Evolutionary conservation across 2,797 vertebrate genomes (phyloP), one percentile per base, ranked within the genome.

Genomic region (Pseudochaenichthys georgianus): DNA sequence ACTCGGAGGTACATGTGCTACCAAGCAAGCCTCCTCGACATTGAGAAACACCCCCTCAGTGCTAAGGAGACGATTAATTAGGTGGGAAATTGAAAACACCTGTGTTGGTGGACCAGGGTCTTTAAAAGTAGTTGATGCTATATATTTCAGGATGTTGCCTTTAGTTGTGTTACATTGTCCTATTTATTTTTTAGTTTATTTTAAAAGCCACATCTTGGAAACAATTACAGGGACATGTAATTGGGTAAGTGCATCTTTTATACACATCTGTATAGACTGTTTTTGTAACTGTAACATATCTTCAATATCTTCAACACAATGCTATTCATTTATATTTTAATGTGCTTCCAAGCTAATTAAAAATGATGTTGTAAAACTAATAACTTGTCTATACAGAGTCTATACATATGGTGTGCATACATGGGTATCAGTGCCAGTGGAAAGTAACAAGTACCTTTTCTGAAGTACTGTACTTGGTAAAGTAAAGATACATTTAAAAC

Each of bases 11-110:
- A 28, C 28, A 28, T 28, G 28, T 28, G 28, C 28, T 5, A 28
- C 28, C 28, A 28, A 28, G 28, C 28, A 28, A 28, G 28, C 28
- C 4, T 28, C 28, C 28, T 28, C 28, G 4, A 28, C 28, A 28
- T 28, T 28, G 28, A 28, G 28, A 28, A 28, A 28, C 4, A 28
- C 4, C 28, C 28, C 45, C 46, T 21, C 8, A 3, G 41, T 38
- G 38, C 67, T 42, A 46, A 70, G 52, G 21, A 16, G n/a, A 75
- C 4, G 45, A 64, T 12, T 53, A 19, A 75, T 64, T 41, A 31
- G 19, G 47, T 9, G 71, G 47, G 17, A 57, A 41, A 75, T 10
- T 64, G 12, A 19, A 62, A 72, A 70, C 52, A 52, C 2, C n/a
- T 62, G 60, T 64, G 62, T 47, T 5, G 8, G 3, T 64, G 31